phyloP scores from a whole-genome alignment of 1,140 invertebrate species.

The Caenorhabditis tropicalis region DNA sequence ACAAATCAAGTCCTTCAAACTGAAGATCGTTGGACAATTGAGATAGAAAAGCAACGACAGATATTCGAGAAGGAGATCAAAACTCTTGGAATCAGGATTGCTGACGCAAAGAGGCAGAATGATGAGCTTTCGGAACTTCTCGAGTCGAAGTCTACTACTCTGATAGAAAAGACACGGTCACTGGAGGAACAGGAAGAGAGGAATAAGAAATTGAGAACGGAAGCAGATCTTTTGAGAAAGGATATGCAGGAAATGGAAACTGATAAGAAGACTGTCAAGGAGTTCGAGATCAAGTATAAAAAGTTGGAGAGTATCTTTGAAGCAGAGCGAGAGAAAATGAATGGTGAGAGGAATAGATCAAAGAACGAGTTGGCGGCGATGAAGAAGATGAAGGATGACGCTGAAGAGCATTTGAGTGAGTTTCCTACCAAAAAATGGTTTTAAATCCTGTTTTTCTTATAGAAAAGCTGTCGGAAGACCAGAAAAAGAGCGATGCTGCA shows the following conservation, averaged over 20 bases:
- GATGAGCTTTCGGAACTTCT: slow-evolving; percentile 53
- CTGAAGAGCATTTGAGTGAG: slow-evolving; percentile 54
- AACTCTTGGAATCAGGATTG: slow-evolving; percentile 44
- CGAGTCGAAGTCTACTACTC: slow-evolving; percentile 51
- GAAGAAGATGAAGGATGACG: slow-evolving; percentile 68
- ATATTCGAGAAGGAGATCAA: slow-evolving; percentile 63
- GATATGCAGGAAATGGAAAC: slow-evolving; percentile 58
- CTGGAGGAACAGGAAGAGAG: slow-evolving; percentile 57
- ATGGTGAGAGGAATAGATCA: slow-evolving; percentile 61
- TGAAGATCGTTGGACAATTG: slow-evolving; percentile 69
- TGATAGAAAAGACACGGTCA: slow-evolving; percentile 56
- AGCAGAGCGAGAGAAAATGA: slow-evolving; percentile 68
- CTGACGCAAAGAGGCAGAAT: slow-evolving; percentile 52
- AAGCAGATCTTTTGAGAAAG: slow-evolving; percentile 58
- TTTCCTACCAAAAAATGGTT: neutral
- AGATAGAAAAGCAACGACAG: slow-evolving; percentile 68
- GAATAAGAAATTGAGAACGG: slow-evolving; percentile 53
- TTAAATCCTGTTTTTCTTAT: neutral
- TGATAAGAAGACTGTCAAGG: slow-evolving; percentile 57
- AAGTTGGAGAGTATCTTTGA: slow-evolving; percentile 69
- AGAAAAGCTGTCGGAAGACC: slow-evolving; percentile 45
- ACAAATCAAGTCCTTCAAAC: slow-evolving; percentile 71
- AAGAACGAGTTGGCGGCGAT: slow-evolving; percentile 64
- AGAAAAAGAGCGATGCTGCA: slow-evolving; percentile 49
- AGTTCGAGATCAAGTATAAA: slow-evolving; percentile 68